Evolutionary conservation across 2,888 invertebrate species (phyloP), one percentile per base, ranked within the genome.

Genomic region (Ichneumoninae sp.): DNA sequence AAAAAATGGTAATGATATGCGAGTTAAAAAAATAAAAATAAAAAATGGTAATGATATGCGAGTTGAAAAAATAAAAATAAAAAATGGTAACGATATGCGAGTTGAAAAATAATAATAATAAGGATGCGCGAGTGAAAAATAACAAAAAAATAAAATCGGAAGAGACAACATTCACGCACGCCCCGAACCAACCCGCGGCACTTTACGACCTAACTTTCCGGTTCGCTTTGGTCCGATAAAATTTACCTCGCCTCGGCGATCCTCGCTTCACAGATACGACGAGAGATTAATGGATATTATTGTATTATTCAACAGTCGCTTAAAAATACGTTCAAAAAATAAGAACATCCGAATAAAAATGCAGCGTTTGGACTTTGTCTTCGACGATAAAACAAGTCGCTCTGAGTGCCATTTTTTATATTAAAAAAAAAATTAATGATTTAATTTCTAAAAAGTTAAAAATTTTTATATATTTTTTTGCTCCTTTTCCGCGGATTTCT

Each of bases 131-230:
- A 40, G 40, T 40, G 1, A 10, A 10, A 7, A 40, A 36, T 8
- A 16, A 5, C 16, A 13, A 30, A 62, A 62, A 54, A 57, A 71
- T 19, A 26, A 22, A 47, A 30, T 40, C 40, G 8, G 2, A 3
- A 13, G 22, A 5, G 22, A 57, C 7, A 44, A 60, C 44, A 60
- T 71, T 71, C 72, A 72, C 72, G 60, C 72, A 60, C 68, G 44
- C 16, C 16, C 65, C 5, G 3, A 40, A 40, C 68, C 50, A 7
- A 22, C 44, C 26, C 50, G 26, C 54, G 54, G 22, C 54, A 54
- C 54, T 54, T 54, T n/a, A 54, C 22, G 22, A 54, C 22, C 22
- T 3, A 54, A 54, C 54, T 8, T 54, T 54, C 2, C 10, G 8
- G 40, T 10, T 40, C 1, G 8, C 40, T 40, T 40, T 40, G 1